phyloP scores from a whole-genome alignment of 2,113 vertebrate species.

The Uria aalge region DNA sequence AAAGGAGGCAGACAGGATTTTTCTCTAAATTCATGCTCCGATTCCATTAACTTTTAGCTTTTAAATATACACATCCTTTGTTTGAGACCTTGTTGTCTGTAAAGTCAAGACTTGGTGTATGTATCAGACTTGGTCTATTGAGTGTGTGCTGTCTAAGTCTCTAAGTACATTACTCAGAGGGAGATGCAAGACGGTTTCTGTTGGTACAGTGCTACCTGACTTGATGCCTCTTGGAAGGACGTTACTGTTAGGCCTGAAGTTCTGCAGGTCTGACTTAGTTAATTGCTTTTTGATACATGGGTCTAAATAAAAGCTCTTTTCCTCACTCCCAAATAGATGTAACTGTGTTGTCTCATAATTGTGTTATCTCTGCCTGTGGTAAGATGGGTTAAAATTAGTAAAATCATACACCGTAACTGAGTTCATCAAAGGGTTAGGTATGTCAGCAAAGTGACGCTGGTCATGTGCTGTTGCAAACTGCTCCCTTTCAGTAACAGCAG shows the following conservation, averaged over 20 bases:
- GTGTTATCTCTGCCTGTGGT: neutral
- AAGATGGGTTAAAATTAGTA: neutral
- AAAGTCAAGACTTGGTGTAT: neutral
- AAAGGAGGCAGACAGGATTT: neutral
- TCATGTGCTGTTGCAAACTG: neutral
- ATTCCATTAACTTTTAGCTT: neutral
- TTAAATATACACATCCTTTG: fast-evolving
- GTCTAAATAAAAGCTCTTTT: neutral
- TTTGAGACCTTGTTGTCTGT: neutral
- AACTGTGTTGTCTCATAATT: neutral
- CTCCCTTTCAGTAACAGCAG: neutral
- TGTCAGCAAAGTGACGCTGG: neutral
- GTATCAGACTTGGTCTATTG: neutral
- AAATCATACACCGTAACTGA: neutral
- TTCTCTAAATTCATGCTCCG: neutral
- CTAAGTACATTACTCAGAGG: neutral
- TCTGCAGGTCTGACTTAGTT: neutral
- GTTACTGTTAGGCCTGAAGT: neutral
- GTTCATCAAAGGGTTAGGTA: neutral
- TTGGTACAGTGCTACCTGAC: neutral
- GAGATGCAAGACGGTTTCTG: neutral
- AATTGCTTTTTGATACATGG: neutral
- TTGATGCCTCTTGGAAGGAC: neutral
- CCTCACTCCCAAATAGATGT: neutral
- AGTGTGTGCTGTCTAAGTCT: neutral